Conservation (phyloP, 2,113 vertebrate genomes). For the Cynopterus brachyotis region DNA sequence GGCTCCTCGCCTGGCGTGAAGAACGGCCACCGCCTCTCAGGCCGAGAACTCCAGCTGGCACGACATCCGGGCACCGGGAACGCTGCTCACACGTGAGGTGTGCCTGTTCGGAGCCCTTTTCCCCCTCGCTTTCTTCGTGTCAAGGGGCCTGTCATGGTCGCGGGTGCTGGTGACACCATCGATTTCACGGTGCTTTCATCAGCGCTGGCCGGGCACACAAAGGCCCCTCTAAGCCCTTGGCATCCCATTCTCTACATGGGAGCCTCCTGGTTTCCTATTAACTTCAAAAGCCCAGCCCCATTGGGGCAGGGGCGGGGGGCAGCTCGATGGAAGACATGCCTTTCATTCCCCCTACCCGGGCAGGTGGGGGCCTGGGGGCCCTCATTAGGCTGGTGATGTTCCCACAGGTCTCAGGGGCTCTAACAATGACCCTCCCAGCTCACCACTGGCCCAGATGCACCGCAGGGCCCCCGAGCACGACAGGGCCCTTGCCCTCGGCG, state of each 20-base stretch:
- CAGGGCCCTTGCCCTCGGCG: background rate
- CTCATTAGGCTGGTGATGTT: background rate
- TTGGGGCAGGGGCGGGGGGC: slow-evolving; percentile 50
- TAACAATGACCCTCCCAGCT: background rate
- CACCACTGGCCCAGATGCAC: rapidly evolving
- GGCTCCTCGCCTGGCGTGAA: background rate
- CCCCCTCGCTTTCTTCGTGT: background rate
- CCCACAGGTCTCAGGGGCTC: background rate
- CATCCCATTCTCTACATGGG: slow-evolving; percentile 50
- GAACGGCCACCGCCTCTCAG: background rate
- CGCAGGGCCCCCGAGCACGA: rapidly evolving
- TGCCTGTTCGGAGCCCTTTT: background rate
- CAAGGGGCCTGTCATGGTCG: slow-evolving; percentile 67
- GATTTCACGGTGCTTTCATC: slow-evolving; percentile 87
- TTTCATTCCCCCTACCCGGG: background rate
- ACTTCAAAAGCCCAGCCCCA: slow-evolving; percentile 85
- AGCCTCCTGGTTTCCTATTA: slow-evolving; percentile 77
- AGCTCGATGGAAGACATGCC: background rate
- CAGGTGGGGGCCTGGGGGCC: background rate
- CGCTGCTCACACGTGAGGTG: too few species aligned
- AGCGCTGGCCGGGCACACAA: slow-evolving; percentile 61
- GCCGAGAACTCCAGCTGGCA: background rate
- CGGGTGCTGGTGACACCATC: slow-evolving; percentile 78
- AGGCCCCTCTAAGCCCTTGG: slow-evolving; percentile 70
- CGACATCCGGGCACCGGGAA: background rate